These are phyloP conservation scores for Tanypteryx hageni DNA, from an alignment of 2,888 invertebrate genomes.

Conservation along the genomic window DNA sequence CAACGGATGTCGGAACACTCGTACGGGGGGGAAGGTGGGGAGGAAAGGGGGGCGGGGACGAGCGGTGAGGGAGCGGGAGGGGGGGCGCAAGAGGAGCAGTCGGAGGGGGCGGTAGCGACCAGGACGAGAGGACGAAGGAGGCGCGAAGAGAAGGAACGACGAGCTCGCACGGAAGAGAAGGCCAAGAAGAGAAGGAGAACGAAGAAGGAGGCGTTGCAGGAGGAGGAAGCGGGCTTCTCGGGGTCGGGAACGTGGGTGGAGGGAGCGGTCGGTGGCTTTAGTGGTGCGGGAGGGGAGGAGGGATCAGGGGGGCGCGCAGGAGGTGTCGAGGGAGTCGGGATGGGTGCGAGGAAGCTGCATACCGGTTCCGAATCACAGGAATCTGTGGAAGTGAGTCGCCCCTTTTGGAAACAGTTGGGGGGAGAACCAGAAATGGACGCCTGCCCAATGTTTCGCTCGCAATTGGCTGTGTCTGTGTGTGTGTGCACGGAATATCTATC, in stretches of 20 bases:
- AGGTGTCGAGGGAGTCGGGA: conserved; percentile 29
- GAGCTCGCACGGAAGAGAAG: neutral
- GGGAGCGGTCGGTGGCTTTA: neutral
- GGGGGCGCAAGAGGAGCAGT: neutral
- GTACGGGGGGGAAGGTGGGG: neutral
- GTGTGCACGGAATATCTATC: conserved; percentile 46
- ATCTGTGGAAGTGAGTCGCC: conserved; percentile 61
- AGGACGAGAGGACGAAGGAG: neutral
- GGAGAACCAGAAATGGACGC: conserved; percentile 27
- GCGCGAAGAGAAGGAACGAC: neutral
- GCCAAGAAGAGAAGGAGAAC: neutral
- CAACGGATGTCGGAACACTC: conserved; percentile 53
- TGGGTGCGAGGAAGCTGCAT: conserved; percentile 55
- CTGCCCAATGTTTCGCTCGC: conserved; percentile 53
- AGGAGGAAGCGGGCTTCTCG: neutral
- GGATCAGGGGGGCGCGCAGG: conserved; percentile 4
- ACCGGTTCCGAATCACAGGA: conserved; percentile 51
- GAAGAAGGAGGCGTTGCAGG: neutral
- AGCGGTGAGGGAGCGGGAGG: neutral
- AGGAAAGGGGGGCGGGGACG: neutral
- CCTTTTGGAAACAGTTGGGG: conserved; percentile 49
- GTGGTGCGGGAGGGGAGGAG: neutral
- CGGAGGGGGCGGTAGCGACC: neutral
- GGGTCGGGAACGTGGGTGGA: neutral
- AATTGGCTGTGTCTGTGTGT: conserved; percentile 54